A percentile compares a stretch with the other conserved stretches of the same genome.
phyloP scores from a whole-genome alignment of 2,113 vertebrate genomes.

The Agelaius phoeniceus region DNA sequence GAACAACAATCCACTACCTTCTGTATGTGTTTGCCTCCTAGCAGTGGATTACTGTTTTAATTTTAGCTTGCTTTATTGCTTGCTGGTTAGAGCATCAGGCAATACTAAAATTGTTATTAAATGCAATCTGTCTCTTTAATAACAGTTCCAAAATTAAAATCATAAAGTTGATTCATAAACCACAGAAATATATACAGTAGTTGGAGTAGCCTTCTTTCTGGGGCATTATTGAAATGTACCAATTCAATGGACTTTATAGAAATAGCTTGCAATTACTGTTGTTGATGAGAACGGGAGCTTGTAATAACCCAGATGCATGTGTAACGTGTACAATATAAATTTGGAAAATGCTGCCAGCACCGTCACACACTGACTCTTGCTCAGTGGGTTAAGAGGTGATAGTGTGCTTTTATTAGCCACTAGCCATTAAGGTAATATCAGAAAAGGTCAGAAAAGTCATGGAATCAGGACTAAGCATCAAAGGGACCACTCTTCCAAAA shows the following conservation, averaged over 20 bases:
- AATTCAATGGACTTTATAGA: constrained; percentile 23
- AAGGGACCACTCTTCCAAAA: neutral
- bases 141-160: constrained; percentile 72
- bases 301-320: neutral
- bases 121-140: constrained; percentile 74
- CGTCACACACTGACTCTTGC: neutral
- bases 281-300: constrained; percentile 15
- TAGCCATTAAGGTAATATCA: neutral
- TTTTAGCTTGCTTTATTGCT: constrained; percentile 51
- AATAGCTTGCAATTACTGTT: constrained; percentile 35
- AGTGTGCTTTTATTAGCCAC: neutral
- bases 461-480: neutral
- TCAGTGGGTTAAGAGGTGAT: neutral
- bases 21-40: constrained; percentile 28
- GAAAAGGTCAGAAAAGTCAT: neutral
- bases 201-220: constrained; percentile 40
- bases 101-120: constrained; percentile 70
- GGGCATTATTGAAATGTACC: constrained; percentile 41
- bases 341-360: neutral
- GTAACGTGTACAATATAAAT: constrained; percentile 15
- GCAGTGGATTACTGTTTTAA: constrained; percentile 50
- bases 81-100: constrained; percentile 49
- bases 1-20: constrained; percentile 23
- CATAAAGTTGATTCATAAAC: constrained; percentile 76
- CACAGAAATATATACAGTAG: constrained; percentile 49